Percentiles rank a stretch among this genome's conserved stretches.
These are phyloP conservation scores for Pitta sordida DNA, from an alignment of 2,113 vertebrate genomes.

Conservation along the genomic window DNA sequence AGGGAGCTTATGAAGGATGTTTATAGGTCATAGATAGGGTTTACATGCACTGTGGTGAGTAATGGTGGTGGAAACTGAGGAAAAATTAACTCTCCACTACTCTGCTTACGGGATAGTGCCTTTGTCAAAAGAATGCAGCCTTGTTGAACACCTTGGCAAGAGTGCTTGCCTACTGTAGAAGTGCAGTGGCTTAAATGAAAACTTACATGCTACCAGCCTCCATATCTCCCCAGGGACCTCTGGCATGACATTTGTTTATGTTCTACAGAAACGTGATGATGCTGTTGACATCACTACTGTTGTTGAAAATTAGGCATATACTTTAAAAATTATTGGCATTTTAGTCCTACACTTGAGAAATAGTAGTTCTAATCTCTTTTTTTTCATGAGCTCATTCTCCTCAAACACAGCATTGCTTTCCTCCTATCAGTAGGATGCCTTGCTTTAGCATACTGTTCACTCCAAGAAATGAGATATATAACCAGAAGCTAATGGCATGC, in stretches of 20 bases:
- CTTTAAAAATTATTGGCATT: background rate
- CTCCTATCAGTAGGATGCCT: background rate
- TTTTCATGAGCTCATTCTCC: background rate
- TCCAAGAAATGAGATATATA: background rate
- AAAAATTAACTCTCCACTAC: background rate
- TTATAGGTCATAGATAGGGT: background rate
- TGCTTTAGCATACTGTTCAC: background rate
- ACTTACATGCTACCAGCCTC: background rate
- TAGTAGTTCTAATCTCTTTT: background rate
- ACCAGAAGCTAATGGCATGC: background rate
- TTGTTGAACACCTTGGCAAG: background rate
- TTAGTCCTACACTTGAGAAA: background rate
- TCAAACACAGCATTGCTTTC: background rate
- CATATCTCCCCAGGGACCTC: accelerated
- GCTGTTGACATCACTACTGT: background rate
- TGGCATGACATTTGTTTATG: background rate
- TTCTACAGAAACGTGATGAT: background rate
- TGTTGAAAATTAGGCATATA: background rate
- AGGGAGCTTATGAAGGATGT: background rate
- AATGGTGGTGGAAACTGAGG: background rate
- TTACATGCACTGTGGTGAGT: background rate
- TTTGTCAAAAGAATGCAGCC: background rate
- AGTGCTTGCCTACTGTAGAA: background rate
- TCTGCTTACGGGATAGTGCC: background rate
- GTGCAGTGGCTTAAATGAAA: background rate